Evolutionary conservation across 2,113 vertebrate genomes (phyloP), one percentile per base, ranked within the genome.

Genomic region (Mormoops blainvillei): DNA sequence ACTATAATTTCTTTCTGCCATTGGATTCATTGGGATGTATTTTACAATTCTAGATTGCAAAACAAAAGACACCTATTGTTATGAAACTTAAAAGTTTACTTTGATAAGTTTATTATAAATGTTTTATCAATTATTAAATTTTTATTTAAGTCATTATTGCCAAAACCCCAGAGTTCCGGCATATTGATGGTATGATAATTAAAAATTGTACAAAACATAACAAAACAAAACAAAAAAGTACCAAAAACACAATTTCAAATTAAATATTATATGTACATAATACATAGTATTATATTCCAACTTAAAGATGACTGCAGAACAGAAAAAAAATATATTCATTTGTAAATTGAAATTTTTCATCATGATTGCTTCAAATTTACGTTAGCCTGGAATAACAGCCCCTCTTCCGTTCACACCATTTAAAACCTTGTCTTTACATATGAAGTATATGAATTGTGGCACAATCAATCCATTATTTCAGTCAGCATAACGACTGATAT

Each of bases 381-480:
- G 36, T 91, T 50, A 73, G 67, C 3, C 20, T 74, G 14, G 33
- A 94, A 87, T 89, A 80, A 74, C 28, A 94, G 12, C 3, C 4
- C 11, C n/a, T 89, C 15, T 74, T 93, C 52, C 77, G 33, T 77
- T 81, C 56, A 78, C 3, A 77, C 81, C 16, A 87, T 24, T 97
- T 94, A 81, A 88, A 70, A 22, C 81, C 52, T 90, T 94, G 2
- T 45, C 84, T 90, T 95, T 78, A 56, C 76, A 52, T 70, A 31
- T 63, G 52, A 94, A 94, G 86, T 82, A 67, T 43, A 81, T 73
- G 33, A 92, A 94, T 70, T 93, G 7, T 94, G 65, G 28, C 71
- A 91, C 28, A 81, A 61, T 71, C 24, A 38, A 67, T 92, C 41
- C 58, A 78, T 82, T 92, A 94, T 93, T 94, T 81, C 26, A 88